phyloP scores from a whole-genome alignment of 1,140 invertebrate genomes.

The Drosophila malerkotliana region DNA sequence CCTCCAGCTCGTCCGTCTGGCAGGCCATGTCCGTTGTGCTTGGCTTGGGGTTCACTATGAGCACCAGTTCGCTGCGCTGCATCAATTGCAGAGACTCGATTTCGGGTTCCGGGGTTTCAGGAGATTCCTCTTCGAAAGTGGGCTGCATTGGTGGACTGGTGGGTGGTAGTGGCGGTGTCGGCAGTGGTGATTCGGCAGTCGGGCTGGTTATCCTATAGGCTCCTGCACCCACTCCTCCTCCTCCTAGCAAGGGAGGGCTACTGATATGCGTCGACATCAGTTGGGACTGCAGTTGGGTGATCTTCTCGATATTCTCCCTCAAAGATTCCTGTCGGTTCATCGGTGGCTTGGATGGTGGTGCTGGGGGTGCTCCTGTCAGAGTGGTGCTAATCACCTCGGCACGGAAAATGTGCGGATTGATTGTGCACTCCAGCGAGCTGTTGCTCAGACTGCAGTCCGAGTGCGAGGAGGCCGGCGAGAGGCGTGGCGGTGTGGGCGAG shows the following conservation, averaged over 20 bases:
- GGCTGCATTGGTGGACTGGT: constrained; percentile 26
- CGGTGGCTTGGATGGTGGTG: constrained; percentile 39
- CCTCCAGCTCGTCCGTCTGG: constrained; percentile 85
- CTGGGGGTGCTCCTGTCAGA: constrained; percentile 44
- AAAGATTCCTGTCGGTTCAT: constrained; percentile 78
- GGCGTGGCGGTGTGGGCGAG: constrained; percentile 37
- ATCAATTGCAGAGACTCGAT: constrained; percentile 84
- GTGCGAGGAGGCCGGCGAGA: constrained; percentile 69
- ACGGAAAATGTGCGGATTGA: constrained; percentile 63
- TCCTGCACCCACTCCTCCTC: constrained; percentile 17
- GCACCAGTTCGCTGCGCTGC: constrained; percentile 87
- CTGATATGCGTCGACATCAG: constrained; percentile 81
- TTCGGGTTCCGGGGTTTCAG: constrained; percentile 15
- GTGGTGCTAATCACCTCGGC: constrained; percentile 80
- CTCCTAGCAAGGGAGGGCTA: constrained; percentile 44
- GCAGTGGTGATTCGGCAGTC: constrained; percentile 30
- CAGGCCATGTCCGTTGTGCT: constrained; percentile 87
- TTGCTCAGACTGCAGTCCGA: constrained; percentile 75
- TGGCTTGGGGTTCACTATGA: constrained; percentile 86
- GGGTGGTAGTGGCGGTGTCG: constrained; percentile 17
- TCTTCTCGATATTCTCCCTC: constrained; percentile 83
- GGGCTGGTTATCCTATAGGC: constrained; percentile 37
- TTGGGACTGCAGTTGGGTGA: constrained; percentile 81
- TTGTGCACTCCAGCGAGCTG: constrained; percentile 62
- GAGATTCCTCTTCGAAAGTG: constrained; percentile 4